phyloP scores from a whole-genome alignment of 1,140 invertebrate genomes.

The Lutraria rhynchaena region DNA sequence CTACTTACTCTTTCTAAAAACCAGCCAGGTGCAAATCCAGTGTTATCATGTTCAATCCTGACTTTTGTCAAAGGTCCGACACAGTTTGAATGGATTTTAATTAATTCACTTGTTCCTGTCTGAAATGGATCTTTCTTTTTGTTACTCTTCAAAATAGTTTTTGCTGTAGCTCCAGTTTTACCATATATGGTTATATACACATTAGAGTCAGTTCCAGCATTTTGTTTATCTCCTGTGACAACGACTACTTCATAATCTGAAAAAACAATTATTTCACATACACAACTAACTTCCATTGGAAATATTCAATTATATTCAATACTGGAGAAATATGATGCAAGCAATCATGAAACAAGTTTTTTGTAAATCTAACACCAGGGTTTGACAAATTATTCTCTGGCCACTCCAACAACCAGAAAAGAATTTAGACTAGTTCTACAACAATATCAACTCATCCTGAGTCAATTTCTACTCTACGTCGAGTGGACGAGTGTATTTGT shows the following conservation, averaged over 20 bases:
- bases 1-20: conserved; percentile 81
- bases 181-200: conserved; percentile 81
- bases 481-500: too few species aligned
- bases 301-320: too few species aligned
- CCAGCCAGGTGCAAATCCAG: conserved; percentile 81
- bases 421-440: too few species aligned
- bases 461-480: too few species aligned
- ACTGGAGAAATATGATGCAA: too few species aligned
- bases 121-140: conserved; percentile 71
- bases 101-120: conserved; percentile 75
- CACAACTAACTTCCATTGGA: too few species aligned
- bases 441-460: too few species aligned
- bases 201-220: conserved; percentile 81
- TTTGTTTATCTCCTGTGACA: conserved; percentile 77
- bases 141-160: conserved; percentile 76
- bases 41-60: conserved; percentile 82
- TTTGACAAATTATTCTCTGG: too few species aligned
- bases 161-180: conserved; percentile 78
- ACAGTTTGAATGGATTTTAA: conserved; percentile 78
- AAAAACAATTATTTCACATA: too few species aligned
- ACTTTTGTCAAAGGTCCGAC: conserved; percentile 81
- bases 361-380: too few species aligned
- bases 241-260: conserved; percentile 80
- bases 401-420: too few species aligned
- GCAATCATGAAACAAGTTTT: too few species aligned